These are phyloP conservation scores for Rhodinocichla rosea DNA, from an alignment of 2,113 vertebrate genomes.

Conservation along the genomic window DNA sequence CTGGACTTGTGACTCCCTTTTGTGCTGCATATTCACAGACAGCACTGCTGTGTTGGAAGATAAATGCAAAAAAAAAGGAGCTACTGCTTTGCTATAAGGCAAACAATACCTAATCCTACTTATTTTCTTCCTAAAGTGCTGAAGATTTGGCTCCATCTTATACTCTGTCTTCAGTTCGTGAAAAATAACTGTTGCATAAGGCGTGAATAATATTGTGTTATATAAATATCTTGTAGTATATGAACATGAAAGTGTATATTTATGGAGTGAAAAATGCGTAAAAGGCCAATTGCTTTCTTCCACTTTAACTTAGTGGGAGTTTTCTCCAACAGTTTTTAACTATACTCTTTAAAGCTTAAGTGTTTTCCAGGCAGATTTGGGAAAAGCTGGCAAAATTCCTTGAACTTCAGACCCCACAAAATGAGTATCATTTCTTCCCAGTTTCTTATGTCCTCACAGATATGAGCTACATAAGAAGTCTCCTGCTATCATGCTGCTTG, in stretches of 20 bases:
- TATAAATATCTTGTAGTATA: conserved; percentile 20
- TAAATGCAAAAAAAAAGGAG: neutral
- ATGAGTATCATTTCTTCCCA: neutral
- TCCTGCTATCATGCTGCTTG: neutral
- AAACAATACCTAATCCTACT: neutral
- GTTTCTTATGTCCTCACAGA: neutral
- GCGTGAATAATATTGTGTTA: neutral
- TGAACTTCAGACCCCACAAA: neutral
- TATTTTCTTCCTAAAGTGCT: neutral
- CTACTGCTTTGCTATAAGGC: neutral
- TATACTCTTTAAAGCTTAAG: neutral
- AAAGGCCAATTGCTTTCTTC: neutral
- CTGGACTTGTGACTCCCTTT: neutral
- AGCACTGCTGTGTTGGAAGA: neutral
- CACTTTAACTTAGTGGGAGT: neutral
- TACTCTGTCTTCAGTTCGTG: neutral
- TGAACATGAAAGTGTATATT: neutral
- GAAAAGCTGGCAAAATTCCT: neutral
- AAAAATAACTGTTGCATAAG: conserved; percentile 29
- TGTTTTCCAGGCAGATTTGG: neutral
- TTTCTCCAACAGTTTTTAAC: neutral
- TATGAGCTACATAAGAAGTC: neutral
- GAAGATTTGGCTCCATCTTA: neutral
- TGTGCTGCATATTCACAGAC: neutral
- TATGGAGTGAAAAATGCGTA: neutral